Base-by-base conservation (phyloP, 2,113 vertebrate species). In the Laterallus jamaicensis region DNA sequence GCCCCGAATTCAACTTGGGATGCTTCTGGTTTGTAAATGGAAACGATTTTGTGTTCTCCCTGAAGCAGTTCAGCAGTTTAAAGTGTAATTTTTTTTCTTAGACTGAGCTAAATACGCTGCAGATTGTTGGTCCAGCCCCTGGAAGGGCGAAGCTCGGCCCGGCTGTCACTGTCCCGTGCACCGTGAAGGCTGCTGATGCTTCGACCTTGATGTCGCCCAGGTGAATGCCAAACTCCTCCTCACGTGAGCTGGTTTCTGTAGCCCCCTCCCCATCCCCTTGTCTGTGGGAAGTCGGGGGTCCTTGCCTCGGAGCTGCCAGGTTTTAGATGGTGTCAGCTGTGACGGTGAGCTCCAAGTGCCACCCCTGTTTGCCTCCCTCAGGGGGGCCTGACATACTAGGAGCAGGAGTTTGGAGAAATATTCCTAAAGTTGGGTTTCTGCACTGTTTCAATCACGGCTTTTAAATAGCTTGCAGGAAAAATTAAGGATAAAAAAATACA, bases 221-320 rank as follows among this genome's bases (percentile, higher is more conserved):
- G 15, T 54, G 39, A 54, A 55, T 15, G 25, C 28, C 21, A 3
- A 5, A 47, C 26, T 55, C 39, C 44, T 40, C 2, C 47, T 62
- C 14, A 1, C 0, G 1, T 16, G 15, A 49, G 39, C 21, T 42
- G 54, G 29, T 54, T 47, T 54, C 68, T 15, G 32, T 32, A 50
- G 44, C 39, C n/a, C 31, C 19, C 24, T 3, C 37, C 18, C 24
- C 2, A 0, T 39, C 17, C 32, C 42, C 40, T n/a, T 2, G 1
- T 19, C 59, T 5, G 0, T 4, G 21, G 31, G 50, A 18, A 24
- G 26, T 13, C 0, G 2, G 44, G 1, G 2, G 15, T 58, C 37
- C 44, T 54, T 12, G 6, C 40, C 10, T 8, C 1, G 18, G 52
- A 10, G 26, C 42, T 22, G 59, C 22, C 14, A 3, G 2, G 37